phyloP scores from a whole-genome alignment of 1,140 invertebrate species.

The Ganaspis sp. region DNA sequence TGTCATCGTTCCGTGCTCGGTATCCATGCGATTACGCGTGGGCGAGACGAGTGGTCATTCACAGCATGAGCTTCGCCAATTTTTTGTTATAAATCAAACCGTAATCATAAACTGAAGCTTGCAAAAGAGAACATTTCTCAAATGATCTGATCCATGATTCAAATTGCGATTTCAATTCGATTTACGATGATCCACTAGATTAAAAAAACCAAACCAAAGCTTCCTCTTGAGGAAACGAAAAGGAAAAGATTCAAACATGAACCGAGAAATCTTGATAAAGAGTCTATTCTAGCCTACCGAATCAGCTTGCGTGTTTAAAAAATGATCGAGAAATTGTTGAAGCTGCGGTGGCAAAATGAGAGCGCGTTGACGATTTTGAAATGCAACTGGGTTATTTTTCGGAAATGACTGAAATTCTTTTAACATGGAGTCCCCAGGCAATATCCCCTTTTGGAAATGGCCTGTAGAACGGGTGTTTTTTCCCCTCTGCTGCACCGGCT shows the following conservation, averaged over 20 bases:
- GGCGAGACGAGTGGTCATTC: constrained; percentile 36
- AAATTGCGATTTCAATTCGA: too few relatives aligned
- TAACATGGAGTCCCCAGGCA: neutral
- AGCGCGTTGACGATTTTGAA: too few relatives aligned
- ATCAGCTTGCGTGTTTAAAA: too few relatives aligned
- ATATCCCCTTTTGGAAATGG: constrained; percentile 7
- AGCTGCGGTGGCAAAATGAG: too few relatives aligned
- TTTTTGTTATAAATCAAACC: neutral
- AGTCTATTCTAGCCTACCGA: too few relatives aligned
- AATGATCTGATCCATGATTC: too few relatives aligned
- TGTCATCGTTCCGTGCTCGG: constrained; percentile 65
- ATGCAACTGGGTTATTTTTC: neutral
- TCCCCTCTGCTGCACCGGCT: constrained; percentile 37
- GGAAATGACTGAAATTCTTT: neutral
- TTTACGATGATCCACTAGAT: too few relatives aligned
- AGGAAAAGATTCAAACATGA: too few relatives aligned
- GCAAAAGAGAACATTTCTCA: neutral
- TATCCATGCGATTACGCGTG: constrained; percentile 47
- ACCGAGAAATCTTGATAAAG: too few relatives aligned
- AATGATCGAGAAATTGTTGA: too few relatives aligned
- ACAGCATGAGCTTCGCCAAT: neutral
- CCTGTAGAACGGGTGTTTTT: constrained; percentile 35
- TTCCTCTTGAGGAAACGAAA: too few relatives aligned
- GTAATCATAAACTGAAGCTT: neutral
- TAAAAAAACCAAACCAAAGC: too few relatives aligned